Conservation (phyloP, 2,113 vertebrate species). For the Balaeniceps rex region DNA sequence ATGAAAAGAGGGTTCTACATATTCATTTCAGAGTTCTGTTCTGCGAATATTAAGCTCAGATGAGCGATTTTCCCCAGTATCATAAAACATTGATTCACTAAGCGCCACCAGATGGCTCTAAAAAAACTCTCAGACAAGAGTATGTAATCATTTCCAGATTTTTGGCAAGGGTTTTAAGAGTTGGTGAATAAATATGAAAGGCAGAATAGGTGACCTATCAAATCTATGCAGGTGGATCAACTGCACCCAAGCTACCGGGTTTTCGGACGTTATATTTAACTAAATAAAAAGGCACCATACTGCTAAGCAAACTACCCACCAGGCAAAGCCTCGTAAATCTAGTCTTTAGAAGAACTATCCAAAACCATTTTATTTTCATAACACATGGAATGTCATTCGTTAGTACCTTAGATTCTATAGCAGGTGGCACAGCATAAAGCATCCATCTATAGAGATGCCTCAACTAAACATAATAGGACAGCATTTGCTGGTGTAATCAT, state of each 20-base stretch:
- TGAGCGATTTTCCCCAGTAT: neutral
- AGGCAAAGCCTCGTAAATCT: neutral
- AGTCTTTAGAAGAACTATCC: neutral
- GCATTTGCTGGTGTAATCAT: neutral
- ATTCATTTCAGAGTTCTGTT: neutral
- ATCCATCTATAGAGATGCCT: neutral
- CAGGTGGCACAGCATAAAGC: neutral
- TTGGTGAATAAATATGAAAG: neutral
- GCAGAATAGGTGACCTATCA: neutral
- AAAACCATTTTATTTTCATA: neutral
- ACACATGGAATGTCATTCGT: accelerated
- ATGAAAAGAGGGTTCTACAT: neutral
- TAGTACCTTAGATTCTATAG: neutral
- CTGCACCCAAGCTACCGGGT: neutral
- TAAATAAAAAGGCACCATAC: neutral
- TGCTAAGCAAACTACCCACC: neutral
- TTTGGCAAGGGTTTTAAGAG: neutral
- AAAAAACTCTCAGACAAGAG: neutral
- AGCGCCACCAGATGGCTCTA: neutral
- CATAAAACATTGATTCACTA: neutral
- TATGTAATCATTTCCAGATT: neutral
- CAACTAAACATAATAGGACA: neutral
- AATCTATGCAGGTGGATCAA: neutral
- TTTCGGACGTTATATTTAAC: neutral
- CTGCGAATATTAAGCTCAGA: neutral